These are phyloP conservation scores for Streptopelia turtur DNA, from an alignment of 2,797 vertebrate genomes.

Conservation along the genomic window DNA sequence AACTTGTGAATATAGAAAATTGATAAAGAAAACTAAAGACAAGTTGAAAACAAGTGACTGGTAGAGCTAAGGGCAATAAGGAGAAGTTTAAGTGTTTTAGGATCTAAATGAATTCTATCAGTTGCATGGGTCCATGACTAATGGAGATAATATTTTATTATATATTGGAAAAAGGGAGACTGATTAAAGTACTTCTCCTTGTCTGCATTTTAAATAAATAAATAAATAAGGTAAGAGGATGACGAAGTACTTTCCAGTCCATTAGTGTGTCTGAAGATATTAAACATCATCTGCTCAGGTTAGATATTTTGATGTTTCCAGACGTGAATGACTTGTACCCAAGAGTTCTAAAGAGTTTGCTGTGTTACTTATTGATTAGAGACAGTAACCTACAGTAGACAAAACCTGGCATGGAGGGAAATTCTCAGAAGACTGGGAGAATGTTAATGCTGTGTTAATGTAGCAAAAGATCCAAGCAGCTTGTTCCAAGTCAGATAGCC, in stretches of 20 bases:
- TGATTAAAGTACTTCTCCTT: neutral
- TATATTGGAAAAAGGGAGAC: neutral
- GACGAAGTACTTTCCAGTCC: neutral
- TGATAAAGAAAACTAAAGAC: neutral
- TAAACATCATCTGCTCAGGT: neutral
- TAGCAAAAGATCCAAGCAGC: neutral
- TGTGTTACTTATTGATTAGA: neutral
- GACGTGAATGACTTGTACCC: neutral
- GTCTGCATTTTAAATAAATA: neutral
- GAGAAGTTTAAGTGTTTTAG: neutral
- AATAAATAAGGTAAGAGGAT: neutral
- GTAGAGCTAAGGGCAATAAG: neutral
- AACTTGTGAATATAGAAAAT: neutral
- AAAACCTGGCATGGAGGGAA: neutral
- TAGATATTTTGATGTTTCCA: constrained; percentile 2
- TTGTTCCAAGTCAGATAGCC: neutral
- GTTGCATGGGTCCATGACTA: neutral
- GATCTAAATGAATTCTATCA: neutral
- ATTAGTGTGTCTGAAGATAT: neutral
- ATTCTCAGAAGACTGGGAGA: neutral
- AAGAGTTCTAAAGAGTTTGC: neutral
- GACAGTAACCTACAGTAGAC: neutral
- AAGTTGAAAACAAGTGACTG: neutral
- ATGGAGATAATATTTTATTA: neutral
- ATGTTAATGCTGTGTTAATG: neutral